Percentiles rank a stretch among this genome's conserved stretches.
These are phyloP conservation scores for Apamea crenata DNA, from an alignment of 2,888 invertebrate species.

Conservation along the genomic window DNA sequence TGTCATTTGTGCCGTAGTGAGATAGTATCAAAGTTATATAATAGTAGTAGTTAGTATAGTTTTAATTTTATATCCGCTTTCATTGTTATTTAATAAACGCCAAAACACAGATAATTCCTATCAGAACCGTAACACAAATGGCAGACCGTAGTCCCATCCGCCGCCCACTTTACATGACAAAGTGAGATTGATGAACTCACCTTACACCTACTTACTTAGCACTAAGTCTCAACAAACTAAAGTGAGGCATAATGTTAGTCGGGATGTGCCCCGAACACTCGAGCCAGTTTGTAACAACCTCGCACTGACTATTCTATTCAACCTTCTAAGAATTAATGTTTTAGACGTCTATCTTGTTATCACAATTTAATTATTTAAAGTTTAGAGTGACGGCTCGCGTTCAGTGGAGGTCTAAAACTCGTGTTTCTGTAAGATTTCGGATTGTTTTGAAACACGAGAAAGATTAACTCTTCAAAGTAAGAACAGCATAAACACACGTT, in stretches of 20 bases:
- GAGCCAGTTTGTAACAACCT: slow-evolving; percentile 14
- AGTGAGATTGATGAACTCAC: slow-evolving; percentile 20
- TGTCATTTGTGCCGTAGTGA: neutral
- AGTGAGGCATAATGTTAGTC: neutral
- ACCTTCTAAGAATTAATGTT: slow-evolving; percentile 13
- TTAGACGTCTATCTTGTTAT: slow-evolving; percentile 26
- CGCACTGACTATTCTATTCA: slow-evolving; percentile 13
- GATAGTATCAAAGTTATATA: neutral
- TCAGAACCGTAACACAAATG: neutral
- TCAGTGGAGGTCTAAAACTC: neutral
- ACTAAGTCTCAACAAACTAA: neutral
- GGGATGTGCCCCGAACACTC: neutral
- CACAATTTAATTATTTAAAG: slow-evolving; percentile 40
- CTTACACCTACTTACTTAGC: neutral
- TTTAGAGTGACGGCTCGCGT: slow-evolving; percentile 13
- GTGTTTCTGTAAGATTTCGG: slow-evolving; percentile 12
- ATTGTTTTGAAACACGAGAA: slow-evolving; percentile 16
- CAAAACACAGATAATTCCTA: neutral
- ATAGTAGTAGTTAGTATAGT: no score
- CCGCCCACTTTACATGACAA: slow-evolving; percentile 7
- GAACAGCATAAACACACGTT: slow-evolving; percentile 7
- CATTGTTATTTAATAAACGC: slow-evolving; percentile 21
- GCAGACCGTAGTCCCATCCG: neutral
- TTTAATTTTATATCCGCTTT: neutral
- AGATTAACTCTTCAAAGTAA: neutral